phyloP scores from a whole-genome alignment of 1,140 invertebrate species.

The Cheumatopsyche charites region DNA sequence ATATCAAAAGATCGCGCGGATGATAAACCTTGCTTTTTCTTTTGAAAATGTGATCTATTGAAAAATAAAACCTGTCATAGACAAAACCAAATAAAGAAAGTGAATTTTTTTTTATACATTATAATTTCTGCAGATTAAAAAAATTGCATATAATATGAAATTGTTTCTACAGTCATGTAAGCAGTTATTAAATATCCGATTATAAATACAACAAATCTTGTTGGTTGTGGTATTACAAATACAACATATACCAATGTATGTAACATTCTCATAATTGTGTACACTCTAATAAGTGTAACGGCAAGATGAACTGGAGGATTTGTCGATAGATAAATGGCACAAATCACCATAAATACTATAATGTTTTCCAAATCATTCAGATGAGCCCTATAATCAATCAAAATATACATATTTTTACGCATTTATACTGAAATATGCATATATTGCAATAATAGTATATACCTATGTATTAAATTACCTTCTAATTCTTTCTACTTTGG shows the following conservation, averaged over 20 bases:
- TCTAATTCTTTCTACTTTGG: neutral
- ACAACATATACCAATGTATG: slow-evolving; percentile 72
- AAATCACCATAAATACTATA: slow-evolving; percentile 49
- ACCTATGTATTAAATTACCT: neutral
- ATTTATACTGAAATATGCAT: neutral
- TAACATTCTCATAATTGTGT: slow-evolving; percentile 63
- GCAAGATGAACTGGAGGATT: slow-evolving; percentile 60
- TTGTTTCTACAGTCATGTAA: slow-evolving; percentile 53
- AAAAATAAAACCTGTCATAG: too few relatives aligned
- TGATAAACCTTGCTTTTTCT: too few relatives aligned
- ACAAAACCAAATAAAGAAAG: too few relatives aligned
- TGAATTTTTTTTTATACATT: too few relatives aligned
- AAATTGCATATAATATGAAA: too few relatives aligned
- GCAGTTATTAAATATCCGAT: slow-evolving; percentile 54
- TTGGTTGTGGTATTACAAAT: slow-evolving; percentile 64
- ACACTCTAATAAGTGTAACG: slow-evolving; percentile 65
- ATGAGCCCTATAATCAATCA: slow-evolving; percentile 65
- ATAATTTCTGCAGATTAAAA: too few relatives aligned
- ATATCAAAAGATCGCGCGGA: too few relatives aligned
- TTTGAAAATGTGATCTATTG: too few relatives aligned
- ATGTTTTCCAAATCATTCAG: slow-evolving; percentile 73
- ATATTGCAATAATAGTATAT: neutral
- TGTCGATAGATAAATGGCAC: slow-evolving; percentile 62
- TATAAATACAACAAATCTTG: slow-evolving; percentile 61
- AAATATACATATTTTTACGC: neutral